Evolutionary conservation across 2,888 invertebrate genomes (phyloP).

Genomic region (Pristionchus exspectatus): DNA sequence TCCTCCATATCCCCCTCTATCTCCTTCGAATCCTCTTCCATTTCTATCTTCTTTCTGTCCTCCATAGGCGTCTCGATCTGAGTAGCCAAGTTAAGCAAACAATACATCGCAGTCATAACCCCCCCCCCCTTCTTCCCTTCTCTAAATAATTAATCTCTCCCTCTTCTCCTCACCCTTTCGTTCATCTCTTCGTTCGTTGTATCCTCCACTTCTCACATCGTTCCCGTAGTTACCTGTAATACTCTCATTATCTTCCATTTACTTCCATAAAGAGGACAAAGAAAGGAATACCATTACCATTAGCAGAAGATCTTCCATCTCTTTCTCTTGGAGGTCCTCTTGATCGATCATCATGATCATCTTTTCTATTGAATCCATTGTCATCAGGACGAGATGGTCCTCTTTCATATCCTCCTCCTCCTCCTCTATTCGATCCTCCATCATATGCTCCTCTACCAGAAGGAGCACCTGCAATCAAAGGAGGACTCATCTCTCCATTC

Average conservation of each 20-base stretch:
- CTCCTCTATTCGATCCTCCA: not conserved
- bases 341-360: constrained; percentile 1
- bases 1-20: constrained; percentile 29
- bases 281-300: not conserved
- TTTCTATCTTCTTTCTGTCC: not conserved
- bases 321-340: not conserved
- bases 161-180: not conserved
- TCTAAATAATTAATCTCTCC: not conserved
- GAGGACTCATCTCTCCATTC: not conserved
- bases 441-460: not conserved
- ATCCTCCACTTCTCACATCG: not conserved
- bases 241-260: not conserved
- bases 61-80: not conserved
- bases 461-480: not conserved
- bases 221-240: not conserved
- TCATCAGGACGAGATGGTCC: not conserved
- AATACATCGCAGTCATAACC: not conserved
- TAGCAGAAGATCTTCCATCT: not conserved
- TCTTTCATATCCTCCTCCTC: not conserved
- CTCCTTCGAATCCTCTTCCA: constrained; percentile 15
- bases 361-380: not conserved
- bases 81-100: not conserved
- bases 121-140: not conserved
- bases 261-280: not conserved
- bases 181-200: not conserved